A percentile compares a stretch with the other conserved stretches of the same genome.
These are phyloP conservation scores for Lycorma delicatula DNA, from an alignment of 1,140 invertebrate species.

Conservation along the genomic window DNA sequence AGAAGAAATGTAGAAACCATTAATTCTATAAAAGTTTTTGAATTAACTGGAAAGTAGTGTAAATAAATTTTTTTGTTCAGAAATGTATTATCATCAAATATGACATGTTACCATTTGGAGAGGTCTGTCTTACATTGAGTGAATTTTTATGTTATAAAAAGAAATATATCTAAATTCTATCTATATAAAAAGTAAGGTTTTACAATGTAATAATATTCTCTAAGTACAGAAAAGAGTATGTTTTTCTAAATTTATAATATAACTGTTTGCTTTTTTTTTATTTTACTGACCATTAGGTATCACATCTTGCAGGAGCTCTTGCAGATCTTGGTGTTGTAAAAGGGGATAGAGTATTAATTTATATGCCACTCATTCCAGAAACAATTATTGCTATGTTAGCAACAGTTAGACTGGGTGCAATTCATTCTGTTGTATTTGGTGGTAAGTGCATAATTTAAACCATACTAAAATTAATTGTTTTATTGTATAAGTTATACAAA, in stretches of 20 bases:
- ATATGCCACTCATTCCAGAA: conserved; percentile 87
- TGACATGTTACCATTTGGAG: no score
- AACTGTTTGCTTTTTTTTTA: neutral
- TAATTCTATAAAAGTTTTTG: no score
- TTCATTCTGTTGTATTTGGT: conserved; percentile 84
- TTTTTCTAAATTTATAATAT: conserved; percentile 16
- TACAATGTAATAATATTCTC: no score
- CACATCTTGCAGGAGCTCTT: conserved; percentile 65
- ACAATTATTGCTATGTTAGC: conserved; percentile 79
- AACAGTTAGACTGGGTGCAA: conserved; percentile 67
- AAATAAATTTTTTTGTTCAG: no score
- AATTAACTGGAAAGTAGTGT: no score
- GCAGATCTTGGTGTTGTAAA: conserved; percentile 59
- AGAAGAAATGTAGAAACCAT: no score
- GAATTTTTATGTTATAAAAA: no score
- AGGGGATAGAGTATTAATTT: conserved; percentile 75
- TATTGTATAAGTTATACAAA: neutral
- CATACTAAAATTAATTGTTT: neutral
- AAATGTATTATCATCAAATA: no score
- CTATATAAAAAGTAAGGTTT: no score
- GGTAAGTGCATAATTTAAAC: conserved; percentile 46
- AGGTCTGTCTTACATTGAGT: no score
- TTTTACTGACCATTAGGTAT: conserved; percentile 45
- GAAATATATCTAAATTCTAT: no score
- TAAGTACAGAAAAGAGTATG: neutral